phyloP scores from a whole-genome alignment of 2,113 vertebrate species.

The Leptobrachium leishanense region DNA sequence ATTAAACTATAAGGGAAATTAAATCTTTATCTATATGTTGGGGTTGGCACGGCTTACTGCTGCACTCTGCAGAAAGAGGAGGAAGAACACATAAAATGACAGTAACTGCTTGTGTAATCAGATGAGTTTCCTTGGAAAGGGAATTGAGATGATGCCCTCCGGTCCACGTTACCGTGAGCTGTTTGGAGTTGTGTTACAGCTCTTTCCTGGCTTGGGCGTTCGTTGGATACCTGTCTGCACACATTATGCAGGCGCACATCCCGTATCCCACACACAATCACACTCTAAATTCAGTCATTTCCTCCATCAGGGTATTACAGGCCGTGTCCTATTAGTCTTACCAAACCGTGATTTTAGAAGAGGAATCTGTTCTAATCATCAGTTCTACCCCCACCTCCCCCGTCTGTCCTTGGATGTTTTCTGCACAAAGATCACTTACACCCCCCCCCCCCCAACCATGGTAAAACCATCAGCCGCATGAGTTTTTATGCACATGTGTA shows the following conservation, averaged over 20 bases:
- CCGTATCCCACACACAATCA: too few relatives aligned
- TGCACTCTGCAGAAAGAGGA: conserved; percentile 2
- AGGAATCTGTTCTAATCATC: conserved; percentile 6
- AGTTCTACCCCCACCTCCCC: background rate
- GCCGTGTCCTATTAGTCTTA: background rate
- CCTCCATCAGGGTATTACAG: too few relatives aligned
- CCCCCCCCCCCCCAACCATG: background rate
- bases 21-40: background rate
- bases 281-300: too few relatives aligned
- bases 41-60: background rate
- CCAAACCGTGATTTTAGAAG: background rate
- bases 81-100: background rate
- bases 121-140: background rate
- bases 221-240: background rate
- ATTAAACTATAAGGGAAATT: background rate
- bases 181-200: too few relatives aligned
- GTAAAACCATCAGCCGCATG: conserved; percentile 11
- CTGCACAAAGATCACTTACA: too few relatives aligned
- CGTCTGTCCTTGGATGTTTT: background rate
- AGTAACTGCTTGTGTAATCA: background rate
- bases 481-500: background rate
- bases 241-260: conserved; percentile 2
- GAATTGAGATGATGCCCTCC: background rate
- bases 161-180: too few relatives aligned
- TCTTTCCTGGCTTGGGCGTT: too few relatives aligned